Evolutionary conservation across 2,888 invertebrate genomes (phyloP).

Genomic region (Alcis repandata): DNA sequence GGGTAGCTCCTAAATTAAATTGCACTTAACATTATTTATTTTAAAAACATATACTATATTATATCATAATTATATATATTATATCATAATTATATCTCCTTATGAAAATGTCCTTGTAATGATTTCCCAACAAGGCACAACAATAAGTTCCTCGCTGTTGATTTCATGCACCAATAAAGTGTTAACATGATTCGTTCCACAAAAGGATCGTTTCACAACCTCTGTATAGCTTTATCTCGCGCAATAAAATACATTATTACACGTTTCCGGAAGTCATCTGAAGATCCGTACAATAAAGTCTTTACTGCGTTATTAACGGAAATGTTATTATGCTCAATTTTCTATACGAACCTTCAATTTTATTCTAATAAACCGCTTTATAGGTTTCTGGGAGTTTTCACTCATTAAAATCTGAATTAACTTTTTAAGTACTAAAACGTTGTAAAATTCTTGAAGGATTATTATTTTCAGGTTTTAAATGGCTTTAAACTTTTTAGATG

Average conservation of each 20-base stretch:
- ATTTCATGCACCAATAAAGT: constrained; percentile 1
- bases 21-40: no score
- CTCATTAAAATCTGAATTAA: constrained; percentile 3
- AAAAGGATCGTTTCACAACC: constrained; percentile 25
- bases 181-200: constrained; percentile 15
- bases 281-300: constrained; percentile 36
- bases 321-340: constrained; percentile 35
- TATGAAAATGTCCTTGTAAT: not conserved
- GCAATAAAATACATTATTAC: constrained; percentile 36
- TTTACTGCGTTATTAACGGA: constrained; percentile 41
- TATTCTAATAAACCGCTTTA: constrained; percentile 24
- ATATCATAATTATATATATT: not conserved
- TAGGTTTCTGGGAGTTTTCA: not conserved
- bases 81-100: not conserved
- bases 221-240: constrained; percentile 31
- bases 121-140: not conserved
- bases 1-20: no score
- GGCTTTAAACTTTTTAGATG: not conserved
- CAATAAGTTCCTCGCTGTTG: constrained; percentile 1
- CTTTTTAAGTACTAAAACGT: constrained; percentile 40
- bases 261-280: constrained; percentile 33
- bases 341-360: constrained; percentile 28
- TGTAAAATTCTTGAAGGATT: constrained; percentile 41
- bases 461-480: constrained; percentile 16
- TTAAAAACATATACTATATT: no score